A percentile compares a stretch with the other conserved stretches of the same genome.
Conservation (phyloP, 2,113 vertebrate genomes). For the Tychaedon coryphoeus region DNA sequence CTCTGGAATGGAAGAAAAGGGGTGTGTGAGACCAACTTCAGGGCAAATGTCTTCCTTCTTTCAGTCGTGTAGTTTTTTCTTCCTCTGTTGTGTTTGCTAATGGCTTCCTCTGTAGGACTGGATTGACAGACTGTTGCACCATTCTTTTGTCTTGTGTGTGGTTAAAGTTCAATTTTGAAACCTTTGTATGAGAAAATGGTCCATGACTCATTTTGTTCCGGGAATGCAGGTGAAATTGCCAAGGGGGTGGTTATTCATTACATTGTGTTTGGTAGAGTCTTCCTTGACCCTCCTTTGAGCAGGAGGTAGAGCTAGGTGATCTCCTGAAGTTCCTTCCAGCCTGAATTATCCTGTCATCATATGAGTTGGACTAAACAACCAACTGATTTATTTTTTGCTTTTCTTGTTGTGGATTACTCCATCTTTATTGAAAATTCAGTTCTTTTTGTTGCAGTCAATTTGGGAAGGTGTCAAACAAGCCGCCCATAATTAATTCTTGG, state of each 20-base stretch:
- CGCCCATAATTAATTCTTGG: not conserved
- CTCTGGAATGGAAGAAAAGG: not conserved
- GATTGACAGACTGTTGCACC: not conserved
- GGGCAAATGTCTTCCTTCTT: not conserved
- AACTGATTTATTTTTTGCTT: not conserved
- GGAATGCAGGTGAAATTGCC: not conserved
- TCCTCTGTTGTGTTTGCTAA: not conserved
- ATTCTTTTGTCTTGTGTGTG: not conserved
- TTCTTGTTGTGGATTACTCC: not conserved
- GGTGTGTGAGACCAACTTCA: not conserved
- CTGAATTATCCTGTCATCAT: not conserved
- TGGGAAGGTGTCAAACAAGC: not conserved
- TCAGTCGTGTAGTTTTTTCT: not conserved
- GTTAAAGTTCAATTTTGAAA: not conserved
- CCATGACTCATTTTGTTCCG: not conserved
- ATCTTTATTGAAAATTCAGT: not conserved
- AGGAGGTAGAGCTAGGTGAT: not conserved
- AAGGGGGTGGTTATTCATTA: not conserved
- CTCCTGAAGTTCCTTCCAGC: not conserved
- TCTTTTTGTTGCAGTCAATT: not conserved
- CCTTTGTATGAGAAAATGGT: not conserved
- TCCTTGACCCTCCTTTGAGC: not conserved
- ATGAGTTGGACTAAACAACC: not conserved
- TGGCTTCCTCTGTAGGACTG: not conserved
- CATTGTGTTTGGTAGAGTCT: not conserved